phyloP scores from a whole-genome alignment of 2,797 vertebrate species.

The Denticeps clupeoides region DNA sequence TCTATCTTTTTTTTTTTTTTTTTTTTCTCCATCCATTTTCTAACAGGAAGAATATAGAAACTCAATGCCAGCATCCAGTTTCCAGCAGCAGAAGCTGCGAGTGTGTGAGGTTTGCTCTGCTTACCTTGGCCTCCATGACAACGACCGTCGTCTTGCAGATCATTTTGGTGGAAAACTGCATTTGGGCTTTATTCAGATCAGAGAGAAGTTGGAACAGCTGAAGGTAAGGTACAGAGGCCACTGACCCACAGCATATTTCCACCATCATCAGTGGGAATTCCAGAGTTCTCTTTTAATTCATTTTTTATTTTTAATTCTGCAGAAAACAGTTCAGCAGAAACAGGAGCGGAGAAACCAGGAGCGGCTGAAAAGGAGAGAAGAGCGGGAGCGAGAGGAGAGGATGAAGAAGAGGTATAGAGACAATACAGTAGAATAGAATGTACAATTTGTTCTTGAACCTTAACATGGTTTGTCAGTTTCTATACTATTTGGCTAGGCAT shows the following conservation, averaged over 20 bases:
- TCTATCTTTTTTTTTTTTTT: neutral
- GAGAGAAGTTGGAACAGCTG: constrained; percentile 91
- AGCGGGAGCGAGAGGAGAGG: constrained; percentile 81
- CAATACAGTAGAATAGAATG: neutral
- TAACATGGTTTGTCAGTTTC: no score
- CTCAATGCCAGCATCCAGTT: constrained; percentile 98
- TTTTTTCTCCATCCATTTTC: no score
- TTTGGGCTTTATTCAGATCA: constrained; percentile 95
- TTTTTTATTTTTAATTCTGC: neutral
- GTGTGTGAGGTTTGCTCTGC: constrained; percentile 97
- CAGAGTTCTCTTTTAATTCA: neutral
- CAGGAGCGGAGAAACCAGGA: constrained; percentile 93
- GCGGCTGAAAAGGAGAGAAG: constrained; percentile 83
- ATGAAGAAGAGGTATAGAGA: constrained; percentile 69
- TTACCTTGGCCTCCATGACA: constrained; percentile 95
- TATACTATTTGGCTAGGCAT: no score
- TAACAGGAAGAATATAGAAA: constrained; percentile 91
- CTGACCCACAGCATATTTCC: no score
- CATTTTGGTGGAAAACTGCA: constrained; percentile 97
- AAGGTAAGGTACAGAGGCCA: constrained; percentile 75
- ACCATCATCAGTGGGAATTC: no score
- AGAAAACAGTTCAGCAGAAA: constrained; percentile 94
- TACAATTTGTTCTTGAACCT: neutral
- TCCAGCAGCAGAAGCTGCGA: constrained; percentile 94
- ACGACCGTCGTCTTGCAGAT: constrained; percentile 91